Evolutionary conservation across 2,113 vertebrate species (phyloP), one percentile per base, ranked within the genome.

Genomic region (Carlito syrichta): DNA sequence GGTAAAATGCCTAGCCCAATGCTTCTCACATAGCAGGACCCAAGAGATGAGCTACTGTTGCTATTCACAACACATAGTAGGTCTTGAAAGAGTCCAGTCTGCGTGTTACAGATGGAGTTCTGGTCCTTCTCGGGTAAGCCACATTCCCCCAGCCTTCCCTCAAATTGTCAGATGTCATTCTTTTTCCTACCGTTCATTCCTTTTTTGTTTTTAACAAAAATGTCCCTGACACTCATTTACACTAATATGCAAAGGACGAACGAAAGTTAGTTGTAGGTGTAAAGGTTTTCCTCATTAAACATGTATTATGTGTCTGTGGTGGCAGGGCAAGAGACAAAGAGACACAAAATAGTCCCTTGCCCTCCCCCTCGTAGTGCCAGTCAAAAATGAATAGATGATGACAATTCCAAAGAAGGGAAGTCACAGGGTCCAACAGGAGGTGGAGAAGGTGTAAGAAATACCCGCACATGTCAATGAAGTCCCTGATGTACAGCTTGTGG

Each of bases 71-170:
- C 23, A 32, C 1, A 1, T 4, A 27, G 23, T 38, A 74, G 58
- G n/a, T 32, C 69, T 76, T 25, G 23, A 54, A 43, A 85, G 25
- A 17, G 7, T 6, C 48, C 13, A 20, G 22, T 19, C 32, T 11
- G 0, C 2, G 10, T 2, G n/a, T 56, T 56, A 35, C 0, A 6
- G 27, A 10, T 4, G 27, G 22, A 8, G 11, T 35, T 50, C 77
- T 40, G 35, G 14, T 27, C 82, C 48, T 88, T 81, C 32, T 71
- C 16, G 1, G 23, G 62, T 62, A 87, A 77, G 76, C 66, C 16
- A 19, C 22, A 38, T 14, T 27, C 35, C n/a, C n/a, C 35, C 38
- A 32, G 5, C 7, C 32, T 9, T 32, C 35, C 60, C 14, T n/a
- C 40, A 45, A 43, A 5, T 0, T n/a, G 35, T 71, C 48, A 85